Evolutionary conservation across 2,797 vertebrate genomes (phyloP), one percentile per base, ranked within the genome.

Genomic region (Argentina silus): DNA sequence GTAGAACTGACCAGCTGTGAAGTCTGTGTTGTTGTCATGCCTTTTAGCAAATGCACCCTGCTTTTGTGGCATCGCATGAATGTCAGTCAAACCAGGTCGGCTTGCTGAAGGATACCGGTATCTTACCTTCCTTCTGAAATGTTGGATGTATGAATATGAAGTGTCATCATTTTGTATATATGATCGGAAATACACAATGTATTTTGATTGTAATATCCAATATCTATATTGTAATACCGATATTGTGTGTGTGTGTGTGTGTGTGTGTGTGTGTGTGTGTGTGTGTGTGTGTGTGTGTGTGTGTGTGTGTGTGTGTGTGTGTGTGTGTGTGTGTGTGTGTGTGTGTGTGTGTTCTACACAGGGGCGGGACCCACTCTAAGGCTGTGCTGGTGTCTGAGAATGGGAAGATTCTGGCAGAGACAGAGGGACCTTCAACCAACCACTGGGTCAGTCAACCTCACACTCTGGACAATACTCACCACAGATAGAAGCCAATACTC

Each of bases 361-460:
- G 97, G 0, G 97, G 97, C 67, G 96, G 93, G 3, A 96, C 95
- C 21, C 92, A 88, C 78, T 98, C 97, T 72, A 95, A 89, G 78
- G 95, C 90, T 0, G 86, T 98, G 68, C 68, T 98, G 83, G 84
- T 98, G 51, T 86, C 94, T 0, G 92, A 82, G 47, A 88, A 95
- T 88, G 97, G 97, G 12, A 80, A 78, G 55, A 87, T 98, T 78
- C 82, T 97, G 84, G 92, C 94, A 2, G 93, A 97, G 91, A 91
- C 88, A 0, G 91, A 93, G 36, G 97, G 97, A 63, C 94, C 94
- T 1, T 94, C 92, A 83, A 96, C 96, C 59, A 98, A 98, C 86
- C 97, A 98, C 88, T 98, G 97, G 97, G 97, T 98, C 86, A 92
- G 90, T 12, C 6, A 15, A 44, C 19, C 27, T 36, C 27, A 36